Conservation (phyloP, 2,888 invertebrate genomes). For the Peribatodes rhomboidaria region DNA sequence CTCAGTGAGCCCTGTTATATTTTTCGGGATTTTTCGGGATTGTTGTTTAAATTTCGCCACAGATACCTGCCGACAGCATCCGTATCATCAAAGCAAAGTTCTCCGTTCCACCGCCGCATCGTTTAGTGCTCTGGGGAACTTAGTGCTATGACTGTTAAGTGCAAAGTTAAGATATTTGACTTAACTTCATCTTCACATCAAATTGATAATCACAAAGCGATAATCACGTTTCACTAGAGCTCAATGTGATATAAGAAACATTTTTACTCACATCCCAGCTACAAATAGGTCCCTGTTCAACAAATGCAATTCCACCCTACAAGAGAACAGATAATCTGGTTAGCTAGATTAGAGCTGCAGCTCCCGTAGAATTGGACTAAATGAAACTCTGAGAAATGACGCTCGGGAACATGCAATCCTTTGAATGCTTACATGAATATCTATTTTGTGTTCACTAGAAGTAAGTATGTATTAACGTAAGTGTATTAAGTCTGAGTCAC, state of each 20-base stretch:
- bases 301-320: slow-evolving; percentile 15
- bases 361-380: slow-evolving; percentile 25
- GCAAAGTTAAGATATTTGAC: background rate
- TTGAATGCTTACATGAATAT: slow-evolving; percentile 6
- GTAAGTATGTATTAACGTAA: background rate
- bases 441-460: background rate
- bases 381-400: slow-evolving; percentile 28
- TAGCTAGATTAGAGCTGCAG: slow-evolving; percentile 28
- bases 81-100: no score
- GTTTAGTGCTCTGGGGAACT: no score
- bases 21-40: no score
- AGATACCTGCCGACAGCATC: no score
- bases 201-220: no score
- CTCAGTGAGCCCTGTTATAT: no score
- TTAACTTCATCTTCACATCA: no score
- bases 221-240: no score
- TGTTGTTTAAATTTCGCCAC: no score
- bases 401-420: slow-evolving; percentile 14
- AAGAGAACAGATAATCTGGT: slow-evolving; percentile 22
- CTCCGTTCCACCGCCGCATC: no score
- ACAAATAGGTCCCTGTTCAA: slow-evolving; percentile 1
- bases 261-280: background rate
- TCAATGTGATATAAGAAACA: background rate
- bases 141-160: no score
- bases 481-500: slow-evolving; percentile 1